These are phyloP conservation scores for rabbit (Oryctolagus cuniculus) DNA, from an alignment of 2,113 vertebrate species.

Conservation along the genomic window mOryCun1.1 NC_091443.1:10296001-10296500, in stretches of 20 bases:
- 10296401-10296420: conserved; percentile 49
- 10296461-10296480: neutral
- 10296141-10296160: neutral
- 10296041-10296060: too few relatives aligned
- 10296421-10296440: conserved; percentile 46
- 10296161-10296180: neutral
- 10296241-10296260: neutral
- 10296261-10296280: neutral
- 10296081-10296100: neutral
- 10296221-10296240: neutral
- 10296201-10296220: neutral
- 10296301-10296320: neutral
- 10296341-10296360: conserved; percentile 11
- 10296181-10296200: neutral
- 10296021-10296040: neutral
- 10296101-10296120: neutral
- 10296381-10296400: conserved; percentile 17
- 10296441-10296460: conserved; percentile 37
- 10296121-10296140: neutral
- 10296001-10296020: neutral
- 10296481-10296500: neutral
- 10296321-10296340: neutral
- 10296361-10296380: neutral
- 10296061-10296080: neutral
- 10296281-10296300: neutral